Conservation (phyloP, 2,113 vertebrate genomes). For the Odontesthes bonariensis region DNA sequence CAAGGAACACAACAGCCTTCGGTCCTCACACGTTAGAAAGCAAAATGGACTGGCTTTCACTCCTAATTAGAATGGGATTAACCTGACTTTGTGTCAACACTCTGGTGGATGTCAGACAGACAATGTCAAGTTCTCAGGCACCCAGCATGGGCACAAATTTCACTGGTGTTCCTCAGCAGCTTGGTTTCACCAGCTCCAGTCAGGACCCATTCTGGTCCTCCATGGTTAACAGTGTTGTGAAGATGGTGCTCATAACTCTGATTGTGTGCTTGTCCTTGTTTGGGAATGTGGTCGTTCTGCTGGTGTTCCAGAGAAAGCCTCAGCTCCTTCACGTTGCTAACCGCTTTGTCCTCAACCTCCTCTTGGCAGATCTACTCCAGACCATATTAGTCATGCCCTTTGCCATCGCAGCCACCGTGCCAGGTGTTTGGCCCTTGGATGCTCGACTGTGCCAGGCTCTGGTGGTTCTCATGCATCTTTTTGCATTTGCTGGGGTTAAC, state of each 20-base stretch:
- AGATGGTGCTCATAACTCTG: slow-evolving; percentile 84
- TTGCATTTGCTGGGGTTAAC: slow-evolving; percentile 90
- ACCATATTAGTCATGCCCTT: slow-evolving; percentile 89
- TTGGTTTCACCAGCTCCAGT: slow-evolving; percentile 12
- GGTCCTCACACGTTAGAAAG: slow-evolving; percentile 3
- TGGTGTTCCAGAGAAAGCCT: slow-evolving; percentile 90
- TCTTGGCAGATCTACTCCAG: slow-evolving; percentile 89
- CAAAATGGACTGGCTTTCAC: slow-evolving; percentile 27
- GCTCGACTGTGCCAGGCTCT: slow-evolving; percentile 86
- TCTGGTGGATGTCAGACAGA: slow-evolving; percentile 36
- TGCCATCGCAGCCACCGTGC: slow-evolving; percentile 86
- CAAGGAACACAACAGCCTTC: background rate
- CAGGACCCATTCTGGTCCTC: slow-evolving; percentile 58
- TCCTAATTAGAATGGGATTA: slow-evolving; percentile 50
- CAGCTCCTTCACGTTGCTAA: slow-evolving; percentile 91
- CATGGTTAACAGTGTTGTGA: slow-evolving; percentile 80
- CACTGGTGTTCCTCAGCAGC: slow-evolving; percentile 68
- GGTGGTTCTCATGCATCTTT: slow-evolving; percentile 90
- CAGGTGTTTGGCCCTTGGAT: slow-evolving; percentile 88
- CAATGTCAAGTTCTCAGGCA: slow-evolving; percentile 70
- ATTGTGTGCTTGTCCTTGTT: slow-evolving; percentile 87
- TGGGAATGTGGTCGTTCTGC: slow-evolving; percentile 87
- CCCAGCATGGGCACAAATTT: slow-evolving; percentile 63
- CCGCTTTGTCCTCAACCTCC: slow-evolving; percentile 91
- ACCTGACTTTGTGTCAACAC: slow-evolving; percentile 39